Conservation (phyloP, 2,113 vertebrate genomes). For the Lepus timidus region DNA sequence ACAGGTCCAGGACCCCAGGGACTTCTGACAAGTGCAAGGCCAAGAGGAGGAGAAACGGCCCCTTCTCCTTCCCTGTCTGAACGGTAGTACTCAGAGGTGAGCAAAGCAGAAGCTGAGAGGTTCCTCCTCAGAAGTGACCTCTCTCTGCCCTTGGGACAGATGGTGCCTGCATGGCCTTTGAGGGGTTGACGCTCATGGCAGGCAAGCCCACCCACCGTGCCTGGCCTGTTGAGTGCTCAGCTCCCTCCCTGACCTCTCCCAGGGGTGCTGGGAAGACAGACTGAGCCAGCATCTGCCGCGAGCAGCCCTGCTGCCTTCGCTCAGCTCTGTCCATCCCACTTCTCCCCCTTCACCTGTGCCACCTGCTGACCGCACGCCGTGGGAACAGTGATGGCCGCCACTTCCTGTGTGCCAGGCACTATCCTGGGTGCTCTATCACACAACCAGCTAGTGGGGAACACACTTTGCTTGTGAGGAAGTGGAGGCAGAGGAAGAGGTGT, state of each 20-base stretch:
- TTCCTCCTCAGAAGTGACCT: background rate
- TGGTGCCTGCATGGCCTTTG: background rate
- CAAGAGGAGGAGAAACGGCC: background rate
- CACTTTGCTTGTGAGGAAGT: background rate
- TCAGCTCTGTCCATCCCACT: background rate
- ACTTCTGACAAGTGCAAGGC: background rate
- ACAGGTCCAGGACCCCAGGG: background rate
- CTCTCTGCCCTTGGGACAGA: background rate
- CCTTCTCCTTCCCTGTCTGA: background rate
- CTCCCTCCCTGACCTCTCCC: background rate
- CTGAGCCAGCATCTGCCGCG: accelerated
- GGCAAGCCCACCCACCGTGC: background rate
- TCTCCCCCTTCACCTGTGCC: background rate
- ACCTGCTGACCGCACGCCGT: background rate
- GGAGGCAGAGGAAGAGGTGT: background rate
- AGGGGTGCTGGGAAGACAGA: background rate
- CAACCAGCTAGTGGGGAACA: background rate
- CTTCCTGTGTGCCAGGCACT: background rate
- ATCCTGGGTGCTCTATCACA: background rate
- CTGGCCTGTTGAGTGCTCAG: background rate
- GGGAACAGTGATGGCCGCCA: background rate
- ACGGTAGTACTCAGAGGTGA: background rate
- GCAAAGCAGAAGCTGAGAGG: background rate
- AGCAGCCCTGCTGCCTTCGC: background rate
- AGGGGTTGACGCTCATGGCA: background rate